Evolutionary conservation across 1,140 invertebrate species (phyloP).

Genomic region (Caenorhabditis inopinata): DNA sequence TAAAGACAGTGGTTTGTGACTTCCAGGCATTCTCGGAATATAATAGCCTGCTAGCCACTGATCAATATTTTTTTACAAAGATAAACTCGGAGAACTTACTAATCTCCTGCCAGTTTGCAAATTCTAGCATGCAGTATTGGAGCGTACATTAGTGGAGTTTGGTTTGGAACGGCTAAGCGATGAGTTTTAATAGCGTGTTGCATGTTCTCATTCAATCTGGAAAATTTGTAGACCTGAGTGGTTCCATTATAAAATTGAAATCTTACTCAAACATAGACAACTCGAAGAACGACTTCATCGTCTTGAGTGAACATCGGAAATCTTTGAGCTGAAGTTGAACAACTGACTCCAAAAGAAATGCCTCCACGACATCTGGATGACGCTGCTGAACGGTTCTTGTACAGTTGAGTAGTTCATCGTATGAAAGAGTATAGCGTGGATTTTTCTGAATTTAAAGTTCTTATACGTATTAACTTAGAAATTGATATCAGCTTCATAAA

Average conservation of each 20-base stretch:
- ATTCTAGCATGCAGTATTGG: background rate
- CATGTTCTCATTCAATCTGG: background rate
- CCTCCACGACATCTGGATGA: background rate
- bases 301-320: background rate
- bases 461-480: no score
- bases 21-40: no score
- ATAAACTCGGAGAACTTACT: no score
- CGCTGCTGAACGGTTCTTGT: background rate
- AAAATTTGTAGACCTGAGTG: background rate
- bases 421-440: no score
- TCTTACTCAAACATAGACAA: conserved; percentile 2
- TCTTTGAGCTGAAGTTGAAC: background rate
- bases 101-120: background rate
- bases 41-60: no score
- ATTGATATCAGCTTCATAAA: no score
- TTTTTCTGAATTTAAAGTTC: background rate
- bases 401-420: background rate
- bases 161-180: background rate
- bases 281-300: background rate
- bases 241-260: background rate
- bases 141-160: background rate
- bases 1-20: no score
- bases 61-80: no score
- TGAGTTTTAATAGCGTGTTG: background rate
- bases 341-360: background rate